Evolutionary conservation across 2,797 vertebrate species (phyloP).

Genomic region (Phrynocephalus vlangalii): DNA sequence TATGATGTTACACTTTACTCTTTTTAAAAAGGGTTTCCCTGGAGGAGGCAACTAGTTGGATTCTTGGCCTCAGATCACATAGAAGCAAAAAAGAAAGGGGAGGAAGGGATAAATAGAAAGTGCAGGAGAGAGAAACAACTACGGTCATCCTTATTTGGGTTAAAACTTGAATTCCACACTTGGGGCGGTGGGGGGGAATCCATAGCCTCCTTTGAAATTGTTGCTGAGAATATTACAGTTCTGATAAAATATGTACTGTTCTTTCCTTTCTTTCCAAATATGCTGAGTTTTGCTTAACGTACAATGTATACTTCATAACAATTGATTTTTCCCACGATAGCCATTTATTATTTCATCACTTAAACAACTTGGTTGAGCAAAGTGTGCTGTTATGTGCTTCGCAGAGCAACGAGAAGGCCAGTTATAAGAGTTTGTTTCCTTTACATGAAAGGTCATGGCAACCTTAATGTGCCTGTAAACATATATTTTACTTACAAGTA

Average conservation of each 20-base stretch:
- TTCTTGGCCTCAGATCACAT: constrained; percentile 43
- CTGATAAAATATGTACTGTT: constrained; percentile 4
- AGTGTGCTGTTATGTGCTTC: neutral
- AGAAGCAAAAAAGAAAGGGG: constrained; percentile 23
- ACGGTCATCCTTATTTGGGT: constrained; percentile 32
- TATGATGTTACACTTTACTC: constrained; percentile 50
- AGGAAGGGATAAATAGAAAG: constrained; percentile 30
- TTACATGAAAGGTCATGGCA: neutral
- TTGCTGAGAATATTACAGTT: constrained; percentile 1
- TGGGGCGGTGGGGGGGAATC: constrained; percentile 32
- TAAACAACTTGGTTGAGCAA: constrained; percentile 29
- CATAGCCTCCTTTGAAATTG: constrained; percentile 23
- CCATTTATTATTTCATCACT: neutral
- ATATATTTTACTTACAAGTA: neutral
- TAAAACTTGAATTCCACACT: neutral
- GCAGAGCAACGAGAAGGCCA: neutral
- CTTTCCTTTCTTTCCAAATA: neutral
- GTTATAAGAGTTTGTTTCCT: neutral
- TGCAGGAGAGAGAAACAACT: neutral
- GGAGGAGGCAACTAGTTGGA: constrained; percentile 56
- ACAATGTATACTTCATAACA: constrained; percentile 12
- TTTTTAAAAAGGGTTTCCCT: constrained; percentile 57
- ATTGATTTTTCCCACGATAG: neutral
- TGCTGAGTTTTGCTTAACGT: constrained; percentile 21
- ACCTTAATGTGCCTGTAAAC: neutral